phyloP scores from a whole-genome alignment of 2,797 vertebrate species.

The Erithacus rubecula region DNA sequence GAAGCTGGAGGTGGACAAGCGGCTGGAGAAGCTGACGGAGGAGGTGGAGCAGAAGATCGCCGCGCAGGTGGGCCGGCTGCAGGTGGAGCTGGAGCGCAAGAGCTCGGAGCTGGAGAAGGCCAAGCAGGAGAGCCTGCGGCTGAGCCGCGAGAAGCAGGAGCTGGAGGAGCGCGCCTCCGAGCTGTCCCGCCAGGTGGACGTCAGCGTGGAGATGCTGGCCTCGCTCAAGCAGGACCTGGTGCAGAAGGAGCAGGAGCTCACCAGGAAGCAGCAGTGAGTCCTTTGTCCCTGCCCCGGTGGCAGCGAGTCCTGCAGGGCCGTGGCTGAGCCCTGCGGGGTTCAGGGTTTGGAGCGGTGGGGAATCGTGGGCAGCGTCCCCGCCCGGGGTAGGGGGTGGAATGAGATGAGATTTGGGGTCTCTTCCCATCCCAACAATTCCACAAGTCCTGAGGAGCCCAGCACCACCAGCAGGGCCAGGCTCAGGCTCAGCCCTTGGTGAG shows the following conservation, averaged over 20 bases:
- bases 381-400: background rate
- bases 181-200: conserved; percentile 94
- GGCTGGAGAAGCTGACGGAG: conserved; percentile 94
- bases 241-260: conserved; percentile 95
- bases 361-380: background rate
- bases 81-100: conserved; percentile 95
- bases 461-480: background rate
- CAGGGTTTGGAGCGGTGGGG: background rate
- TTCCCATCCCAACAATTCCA: background rate
- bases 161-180: conserved; percentile 94
- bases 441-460: background rate
- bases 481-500: background rate
- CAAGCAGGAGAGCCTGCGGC: conserved; percentile 89
- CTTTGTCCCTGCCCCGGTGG: too few relatives aligned
- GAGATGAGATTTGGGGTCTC: background rate
- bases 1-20: conserved; percentile 92
- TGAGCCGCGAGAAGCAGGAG: conserved; percentile 94
- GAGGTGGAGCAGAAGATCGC: conserved; percentile 99
- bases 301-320: too few relatives aligned
- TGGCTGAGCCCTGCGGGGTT: too few relatives aligned
- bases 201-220: conserved; percentile 97
- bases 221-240: conserved; percentile 97
- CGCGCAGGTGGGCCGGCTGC: conserved; percentile 91
- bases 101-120: conserved; percentile 95
- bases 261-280: conserved; percentile 96